Evolutionary conservation across 2,113 vertebrate species (phyloP).

Genomic region (Romanogobio albipinnatus): DNA sequence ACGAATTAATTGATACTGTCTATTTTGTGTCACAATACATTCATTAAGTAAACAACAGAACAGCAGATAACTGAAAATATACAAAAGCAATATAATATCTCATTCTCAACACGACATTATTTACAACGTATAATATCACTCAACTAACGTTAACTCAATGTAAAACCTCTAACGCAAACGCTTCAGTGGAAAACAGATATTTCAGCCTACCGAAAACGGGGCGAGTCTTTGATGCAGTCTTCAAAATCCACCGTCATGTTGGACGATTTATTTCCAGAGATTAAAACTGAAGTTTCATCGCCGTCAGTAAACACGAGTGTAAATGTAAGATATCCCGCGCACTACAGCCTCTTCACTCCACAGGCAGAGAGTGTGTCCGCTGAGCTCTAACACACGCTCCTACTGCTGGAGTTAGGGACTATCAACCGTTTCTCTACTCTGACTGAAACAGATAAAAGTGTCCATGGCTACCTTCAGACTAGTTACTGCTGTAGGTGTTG

Average conservation of each 20-base stretch:
- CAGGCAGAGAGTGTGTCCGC: constrained; percentile 36
- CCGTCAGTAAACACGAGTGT: constrained; percentile 37
- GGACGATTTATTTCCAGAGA: constrained; percentile 42
- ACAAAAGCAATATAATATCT: neutral
- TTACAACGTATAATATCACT: neutral
- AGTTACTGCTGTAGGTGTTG: neutral
- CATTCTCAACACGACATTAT: neutral
- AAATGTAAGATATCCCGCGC: constrained; percentile 55
- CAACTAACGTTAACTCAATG: neutral
- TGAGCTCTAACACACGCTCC: constrained; percentile 41
- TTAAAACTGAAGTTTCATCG: constrained; percentile 73
- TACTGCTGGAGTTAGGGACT: constrained; percentile 42
- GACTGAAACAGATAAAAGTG: neutral
- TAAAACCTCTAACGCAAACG: neutral
- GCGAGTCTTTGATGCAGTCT: constrained; percentile 81
- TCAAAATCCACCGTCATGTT: constrained; percentile 85
- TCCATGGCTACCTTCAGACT: neutral
- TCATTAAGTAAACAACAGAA: neutral
- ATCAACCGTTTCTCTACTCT: constrained; percentile 47
- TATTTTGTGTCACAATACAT: neutral
- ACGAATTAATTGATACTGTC: neutral
- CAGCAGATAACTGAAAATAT: neutral
- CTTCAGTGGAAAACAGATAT: neutral
- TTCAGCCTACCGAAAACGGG: constrained; percentile 76
- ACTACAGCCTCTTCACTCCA: neutral